Evolutionary conservation across 2,888 invertebrate genomes (phyloP).

Genomic region (Stegana nigrithorax): DNA sequence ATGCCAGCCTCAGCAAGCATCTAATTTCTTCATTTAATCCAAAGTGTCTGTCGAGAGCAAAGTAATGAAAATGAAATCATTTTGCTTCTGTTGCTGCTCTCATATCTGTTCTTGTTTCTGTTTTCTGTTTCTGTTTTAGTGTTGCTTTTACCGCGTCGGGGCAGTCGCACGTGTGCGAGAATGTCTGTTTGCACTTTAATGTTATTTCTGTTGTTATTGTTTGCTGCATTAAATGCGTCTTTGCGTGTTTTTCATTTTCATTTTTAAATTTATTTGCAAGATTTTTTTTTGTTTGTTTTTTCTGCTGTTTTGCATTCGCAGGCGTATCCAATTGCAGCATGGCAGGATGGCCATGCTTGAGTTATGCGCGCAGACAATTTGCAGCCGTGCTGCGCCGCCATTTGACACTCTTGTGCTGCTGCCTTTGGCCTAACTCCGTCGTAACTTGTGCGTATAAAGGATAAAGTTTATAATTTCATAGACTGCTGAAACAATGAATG

Average conservation of each 20-base stretch:
- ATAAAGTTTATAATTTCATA: constrained; percentile 59
- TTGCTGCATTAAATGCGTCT: not conserved
- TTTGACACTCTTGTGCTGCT: constrained; percentile 31
- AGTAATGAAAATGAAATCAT: not conserved
- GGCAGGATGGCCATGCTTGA: not conserved
- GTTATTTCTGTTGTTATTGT: not conserved
- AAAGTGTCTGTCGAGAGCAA: not conserved
- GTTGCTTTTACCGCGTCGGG: too few relatives aligned
- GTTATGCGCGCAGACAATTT: not conserved
- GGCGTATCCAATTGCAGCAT: not conserved
- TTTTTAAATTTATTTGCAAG: constrained; percentile 14
- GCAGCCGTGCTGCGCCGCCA: not conserved
- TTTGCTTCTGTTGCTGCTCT: not conserved
- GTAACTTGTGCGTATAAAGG: constrained; percentile 30
- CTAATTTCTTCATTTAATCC: not conserved
- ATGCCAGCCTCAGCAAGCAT: not conserved
- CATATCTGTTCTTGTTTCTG: not conserved
- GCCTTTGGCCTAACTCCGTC: not conserved
- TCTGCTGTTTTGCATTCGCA: not conserved
- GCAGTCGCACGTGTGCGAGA: too few relatives aligned
- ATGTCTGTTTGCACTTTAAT: not conserved
- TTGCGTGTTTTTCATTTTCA: not conserved
- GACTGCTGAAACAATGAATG: constrained; percentile 32
- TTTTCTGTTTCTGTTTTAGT: not conserved
- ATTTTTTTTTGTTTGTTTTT: not conserved